phyloP scores from a whole-genome alignment of 2,113 vertebrate genomes.

The Neodon shergylaensis region DNA sequence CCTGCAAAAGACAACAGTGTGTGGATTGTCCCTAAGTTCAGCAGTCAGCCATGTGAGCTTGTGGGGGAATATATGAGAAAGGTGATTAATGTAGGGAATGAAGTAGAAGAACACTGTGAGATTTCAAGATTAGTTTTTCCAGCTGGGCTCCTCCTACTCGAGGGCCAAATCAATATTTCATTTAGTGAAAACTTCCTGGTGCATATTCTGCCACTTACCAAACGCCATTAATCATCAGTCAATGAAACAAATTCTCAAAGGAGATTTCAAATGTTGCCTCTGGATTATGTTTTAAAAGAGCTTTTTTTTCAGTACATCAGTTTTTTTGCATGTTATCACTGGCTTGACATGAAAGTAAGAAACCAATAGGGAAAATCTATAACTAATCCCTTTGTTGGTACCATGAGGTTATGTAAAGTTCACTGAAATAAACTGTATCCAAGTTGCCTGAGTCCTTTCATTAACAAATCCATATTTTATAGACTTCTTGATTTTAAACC shows the following conservation, averaged over 20 bases:
- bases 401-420: slow-evolving; percentile 92
- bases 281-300: slow-evolving; percentile 88
- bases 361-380: slow-evolving; percentile 87
- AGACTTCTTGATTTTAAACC: slow-evolving; percentile 77
- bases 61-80: slow-evolving; percentile 73
- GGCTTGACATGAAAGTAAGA: slow-evolving; percentile 92
- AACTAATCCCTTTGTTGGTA: slow-evolving; percentile 92
- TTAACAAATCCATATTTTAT: slow-evolving; percentile 84
- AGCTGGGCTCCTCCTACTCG: slow-evolving; percentile 84
- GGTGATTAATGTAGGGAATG: slow-evolving; percentile 82
- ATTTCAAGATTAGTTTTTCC: slow-evolving; percentile 85
- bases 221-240: slow-evolving; percentile 89
- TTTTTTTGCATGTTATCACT: slow-evolving; percentile 91
- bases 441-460: slow-evolving; percentile 82
- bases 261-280: slow-evolving; percentile 85
- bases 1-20: slow-evolving; percentile 26
- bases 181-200: slow-evolving; percentile 95
- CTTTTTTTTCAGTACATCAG: slow-evolving; percentile 88
- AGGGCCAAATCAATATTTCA: slow-evolving; percentile 90
- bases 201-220: slow-evolving; percentile 90
- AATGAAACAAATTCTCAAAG: slow-evolving; percentile 87
- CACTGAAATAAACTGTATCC: slow-evolving; percentile 85
- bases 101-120: slow-evolving; percentile 78
- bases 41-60: slow-evolving; percentile 53
- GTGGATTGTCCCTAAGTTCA: slow-evolving; percentile 41